phyloP scores from a whole-genome alignment of 2,113 vertebrate species.

The Cinclus mexicanus region DNA sequence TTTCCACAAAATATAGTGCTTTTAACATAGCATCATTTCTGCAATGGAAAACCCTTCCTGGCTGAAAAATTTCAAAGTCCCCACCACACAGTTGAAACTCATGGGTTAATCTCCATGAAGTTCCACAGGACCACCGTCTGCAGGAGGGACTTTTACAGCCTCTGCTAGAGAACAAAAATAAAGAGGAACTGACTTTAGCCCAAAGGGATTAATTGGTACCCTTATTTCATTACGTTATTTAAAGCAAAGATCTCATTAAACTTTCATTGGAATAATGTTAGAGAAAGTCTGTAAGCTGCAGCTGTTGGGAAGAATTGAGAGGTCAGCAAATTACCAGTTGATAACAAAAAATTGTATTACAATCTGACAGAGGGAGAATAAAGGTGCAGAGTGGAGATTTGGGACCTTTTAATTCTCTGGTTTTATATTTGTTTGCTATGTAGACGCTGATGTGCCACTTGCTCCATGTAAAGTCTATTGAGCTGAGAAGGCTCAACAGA shows the following conservation, averaged over 20 bases:
- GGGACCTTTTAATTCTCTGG: not conserved
- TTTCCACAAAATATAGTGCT: not conserved
- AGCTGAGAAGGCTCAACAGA: not conserved
- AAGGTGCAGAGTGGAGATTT: not conserved
- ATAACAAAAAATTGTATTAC: slow-evolving; percentile 26
- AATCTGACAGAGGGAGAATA: not conserved
- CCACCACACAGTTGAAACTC: not conserved
- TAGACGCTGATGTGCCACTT: not conserved
- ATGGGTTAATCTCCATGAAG: slow-evolving; percentile 6
- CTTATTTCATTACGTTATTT: slow-evolving; percentile 64
- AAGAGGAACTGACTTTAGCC: slow-evolving; percentile 53
- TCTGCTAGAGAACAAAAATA: slow-evolving; percentile 26
- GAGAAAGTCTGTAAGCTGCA: slow-evolving; percentile 37
- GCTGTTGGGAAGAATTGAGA: slow-evolving; percentile 44
- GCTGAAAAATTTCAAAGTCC: not conserved
- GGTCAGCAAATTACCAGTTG: slow-evolving; percentile 48
- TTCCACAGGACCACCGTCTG: slow-evolving; percentile 10
- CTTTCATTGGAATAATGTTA: slow-evolving; percentile 46
- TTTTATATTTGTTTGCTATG: not conserved
- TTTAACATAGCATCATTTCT: not conserved
- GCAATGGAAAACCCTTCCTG: not conserved
- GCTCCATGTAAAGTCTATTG: not conserved
- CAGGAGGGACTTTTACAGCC: slow-evolving; percentile 43
- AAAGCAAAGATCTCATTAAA: slow-evolving; percentile 60
- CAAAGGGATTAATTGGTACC: slow-evolving; percentile 61